phyloP scores from a whole-genome alignment of 2,797 vertebrate genomes.

The Choloepus didactylus region DNA sequence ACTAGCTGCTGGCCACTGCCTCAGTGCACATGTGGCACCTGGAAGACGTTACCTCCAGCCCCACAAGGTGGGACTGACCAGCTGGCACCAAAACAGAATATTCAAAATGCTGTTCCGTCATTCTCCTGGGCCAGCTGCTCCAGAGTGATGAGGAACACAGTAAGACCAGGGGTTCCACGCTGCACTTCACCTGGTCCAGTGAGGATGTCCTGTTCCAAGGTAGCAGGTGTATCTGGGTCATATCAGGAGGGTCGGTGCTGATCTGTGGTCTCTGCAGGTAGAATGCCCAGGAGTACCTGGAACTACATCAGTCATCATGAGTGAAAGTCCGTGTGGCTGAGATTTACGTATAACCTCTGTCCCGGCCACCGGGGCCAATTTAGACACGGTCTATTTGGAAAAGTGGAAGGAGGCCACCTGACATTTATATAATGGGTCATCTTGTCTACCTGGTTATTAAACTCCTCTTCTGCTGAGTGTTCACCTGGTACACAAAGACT shows the following conservation, averaged over 20 bases:
- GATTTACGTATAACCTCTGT: too few relatives aligned
- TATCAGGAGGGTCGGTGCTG: too few relatives aligned
- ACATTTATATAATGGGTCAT: fast-evolving
- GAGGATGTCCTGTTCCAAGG: background rate
- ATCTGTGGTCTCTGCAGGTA: background rate
- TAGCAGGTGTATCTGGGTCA: too few relatives aligned
- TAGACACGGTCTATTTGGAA: background rate
- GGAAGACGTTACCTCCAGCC: background rate
- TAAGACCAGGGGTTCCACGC: too few relatives aligned
- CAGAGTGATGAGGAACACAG: background rate
- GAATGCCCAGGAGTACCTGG: background rate
- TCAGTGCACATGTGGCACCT: fast-evolving
- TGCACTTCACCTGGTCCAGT: fast-evolving
- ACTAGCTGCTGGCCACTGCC: background rate
- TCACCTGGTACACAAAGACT: too few relatives aligned
- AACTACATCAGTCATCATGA: background rate
- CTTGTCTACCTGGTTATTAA: background rate
- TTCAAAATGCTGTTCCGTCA: background rate
- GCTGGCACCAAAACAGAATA: background rate
- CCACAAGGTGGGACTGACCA: too few relatives aligned
- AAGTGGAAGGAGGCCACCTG: background rate
- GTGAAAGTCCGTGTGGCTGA: background rate
- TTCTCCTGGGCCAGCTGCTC: background rate
- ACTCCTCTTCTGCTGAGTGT: background rate
- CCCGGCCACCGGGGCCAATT: background rate